A percentile compares a stretch with the other conserved stretches of the same genome.
Conservation (phyloP, 2,888 invertebrate genomes). For the Parascotia fuliginaria region DNA sequence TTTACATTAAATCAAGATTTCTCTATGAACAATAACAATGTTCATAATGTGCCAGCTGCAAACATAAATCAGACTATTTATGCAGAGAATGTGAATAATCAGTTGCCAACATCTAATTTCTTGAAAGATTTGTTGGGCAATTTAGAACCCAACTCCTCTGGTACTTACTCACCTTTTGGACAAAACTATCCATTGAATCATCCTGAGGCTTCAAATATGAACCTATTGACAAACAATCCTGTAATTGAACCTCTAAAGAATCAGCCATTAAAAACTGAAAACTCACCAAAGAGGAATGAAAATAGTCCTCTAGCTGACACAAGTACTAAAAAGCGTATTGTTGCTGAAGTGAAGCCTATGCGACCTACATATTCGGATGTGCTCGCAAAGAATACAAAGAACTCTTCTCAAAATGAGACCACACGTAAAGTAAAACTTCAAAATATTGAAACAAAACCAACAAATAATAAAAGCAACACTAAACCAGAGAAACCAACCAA, state of each 20-base stretch:
- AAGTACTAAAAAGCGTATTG: constrained; percentile 88
- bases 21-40: constrained; percentile 60
- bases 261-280: constrained; percentile 60
- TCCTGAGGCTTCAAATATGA: constrained; percentile 71
- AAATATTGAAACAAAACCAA: constrained; percentile 71
- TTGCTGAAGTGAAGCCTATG: constrained; percentile 95
- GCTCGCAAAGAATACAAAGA: constrained; percentile 88
- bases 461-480: constrained; percentile 66
- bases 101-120: constrained; percentile 80
- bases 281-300: constrained; percentile 76
- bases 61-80: constrained; percentile 56
- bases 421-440: constrained; percentile 77
- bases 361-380: constrained; percentile 94
- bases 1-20: constrained; percentile 77
- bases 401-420: constrained; percentile 75
- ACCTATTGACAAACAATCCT: constrained; percentile 62
- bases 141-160: constrained; percentile 89
- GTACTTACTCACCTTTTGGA: constrained; percentile 91
- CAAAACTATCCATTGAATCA: constrained; percentile 85
- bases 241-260: constrained; percentile 58
- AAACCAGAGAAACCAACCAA: constrained; percentile 70
- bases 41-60: constrained; percentile 55
- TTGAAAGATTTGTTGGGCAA: constrained; percentile 90
- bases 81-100: constrained; percentile 60
- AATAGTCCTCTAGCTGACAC: constrained; percentile 82